Base-by-base conservation (phyloP, 2,888 invertebrate species). In the Pediacus dermestoides region DNA sequence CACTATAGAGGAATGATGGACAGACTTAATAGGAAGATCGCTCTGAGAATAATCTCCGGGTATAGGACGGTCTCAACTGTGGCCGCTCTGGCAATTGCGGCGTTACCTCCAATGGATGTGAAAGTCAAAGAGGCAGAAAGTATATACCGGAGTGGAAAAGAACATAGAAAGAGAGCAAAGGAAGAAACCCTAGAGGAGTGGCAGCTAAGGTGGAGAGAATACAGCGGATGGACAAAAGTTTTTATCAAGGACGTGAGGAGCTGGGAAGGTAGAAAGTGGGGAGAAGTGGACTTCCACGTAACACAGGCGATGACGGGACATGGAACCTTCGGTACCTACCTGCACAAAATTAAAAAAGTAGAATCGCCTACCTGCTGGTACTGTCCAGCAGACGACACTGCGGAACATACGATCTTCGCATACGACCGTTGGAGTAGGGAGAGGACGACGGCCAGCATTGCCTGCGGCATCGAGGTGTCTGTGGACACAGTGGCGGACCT, bases 221-320 rank as follows among this genome's bases (percentile, higher is more conserved):
- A 21, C 8, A 21, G 27, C 8, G 18, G 34, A 10, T 42, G 37
- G 36, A 31, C 41, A 2, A 34, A 18, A 10, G 10, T 14, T 3
- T 33, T 39, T n/a, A 39, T 45, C 8, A 34, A 25, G 9, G 30
- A 42, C 25, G 21, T 45, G 2, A 15, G 16, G 16, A 16, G 4
- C 2, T 45, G 42, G 43, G 8, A n/a, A 7, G 21, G 33, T 2
- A 26, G 34, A 14, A 30, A 34, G 11, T 37, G 14, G 16, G 34
- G 34, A 12, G 34, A 39, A 12, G 9, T 39, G 3, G 32, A 46
- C 16, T 30, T 34, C 15, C 37, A 11, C 16, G 1, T 34, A 1
- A 37, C 43, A 2, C 43, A 46, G 27, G 30, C 16, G 4, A 10
- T 39, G 3, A 27, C 39, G 1, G 43, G 37, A 2, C 37, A 46